Base-by-base conservation (phyloP, 2,888 invertebrate genomes). In the Drosophila quasianomalipes region DNA sequence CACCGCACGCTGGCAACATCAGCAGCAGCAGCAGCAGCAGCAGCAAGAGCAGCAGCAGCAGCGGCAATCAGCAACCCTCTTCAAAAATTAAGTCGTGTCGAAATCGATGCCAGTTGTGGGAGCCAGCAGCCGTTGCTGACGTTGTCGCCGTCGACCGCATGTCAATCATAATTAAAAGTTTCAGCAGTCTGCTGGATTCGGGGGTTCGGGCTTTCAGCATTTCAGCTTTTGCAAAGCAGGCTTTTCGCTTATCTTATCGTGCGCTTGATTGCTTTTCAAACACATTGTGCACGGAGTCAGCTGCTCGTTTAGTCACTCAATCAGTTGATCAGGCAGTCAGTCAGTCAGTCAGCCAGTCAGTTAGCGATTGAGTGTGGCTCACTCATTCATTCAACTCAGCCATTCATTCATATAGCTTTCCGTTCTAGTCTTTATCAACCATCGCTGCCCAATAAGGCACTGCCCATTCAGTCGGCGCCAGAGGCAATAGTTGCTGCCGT, bases 111-210 rank as follows among this genome's bases (percentile, higher is more conserved):
- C 83, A 58, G 70, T 70, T 80, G 85, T 82, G 77, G 82, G 87
- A 70, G 73, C 70, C 68, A 67, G 67, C 60, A 41, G 47, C 59
- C n/a, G 49, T 52, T 30, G 59, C 30, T 26, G 41, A 30, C 47
- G 83, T 54, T 30, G 53, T 60, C 57, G 59, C 53, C 60, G 80
- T 49, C 81, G 74, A 85, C 87, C 87, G 87, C 89, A 87, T 87
- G 87, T 87, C 87, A 87, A 87, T 87, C 87, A 87, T 87, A 87
- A 87, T 87, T 87, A 87, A 87, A 85, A 87, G 70, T 87, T 89
- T 76, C 81, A 58, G 64, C 81, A 58, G 64, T 39, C 65, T 58
- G 33, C 57, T 57, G 28, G 51, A 28, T 41, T 7, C 4, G 31
- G 52, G 51, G 22, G 54, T 51, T 37, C 54, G 58, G 60, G 54